phyloP scores from a whole-genome alignment of 2,113 vertebrate species.

The Raja brachyura region DNA sequence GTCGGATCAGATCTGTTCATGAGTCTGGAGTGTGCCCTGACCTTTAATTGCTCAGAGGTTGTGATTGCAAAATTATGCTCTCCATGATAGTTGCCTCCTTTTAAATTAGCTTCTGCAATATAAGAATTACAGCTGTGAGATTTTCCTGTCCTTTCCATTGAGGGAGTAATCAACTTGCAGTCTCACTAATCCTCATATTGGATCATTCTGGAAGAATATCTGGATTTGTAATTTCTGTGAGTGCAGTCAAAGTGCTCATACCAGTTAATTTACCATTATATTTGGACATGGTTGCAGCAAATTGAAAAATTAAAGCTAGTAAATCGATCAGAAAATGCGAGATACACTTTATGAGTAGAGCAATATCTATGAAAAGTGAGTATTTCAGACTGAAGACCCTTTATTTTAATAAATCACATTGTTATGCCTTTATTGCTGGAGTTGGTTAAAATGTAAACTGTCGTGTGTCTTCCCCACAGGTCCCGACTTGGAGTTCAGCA shows the following conservation, averaged over 20 bases:
- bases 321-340: no score
- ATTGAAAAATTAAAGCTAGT: no score
- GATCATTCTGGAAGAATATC: background rate
- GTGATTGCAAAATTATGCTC: background rate
- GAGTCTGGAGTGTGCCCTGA: background rate
- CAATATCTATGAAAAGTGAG: background rate
- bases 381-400: no score
- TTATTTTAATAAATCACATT: background rate
- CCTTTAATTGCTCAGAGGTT: background rate
- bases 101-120: background rate
- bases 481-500: conserved; percentile 89
- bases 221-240: background rate
- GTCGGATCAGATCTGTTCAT: background rate
- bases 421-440: background rate
- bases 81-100: background rate
- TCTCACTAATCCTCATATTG: background rate
- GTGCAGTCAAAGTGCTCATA: background rate
- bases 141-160: background rate
- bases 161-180: background rate
- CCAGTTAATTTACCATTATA: background rate
- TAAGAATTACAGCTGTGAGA: background rate
- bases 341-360: no score
- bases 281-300: background rate
- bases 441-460: background rate
- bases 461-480: conserved; percentile 52